Base-by-base conservation (phyloP, 2,797 vertebrate species). In the Sebastes taczanowskii region DNA sequence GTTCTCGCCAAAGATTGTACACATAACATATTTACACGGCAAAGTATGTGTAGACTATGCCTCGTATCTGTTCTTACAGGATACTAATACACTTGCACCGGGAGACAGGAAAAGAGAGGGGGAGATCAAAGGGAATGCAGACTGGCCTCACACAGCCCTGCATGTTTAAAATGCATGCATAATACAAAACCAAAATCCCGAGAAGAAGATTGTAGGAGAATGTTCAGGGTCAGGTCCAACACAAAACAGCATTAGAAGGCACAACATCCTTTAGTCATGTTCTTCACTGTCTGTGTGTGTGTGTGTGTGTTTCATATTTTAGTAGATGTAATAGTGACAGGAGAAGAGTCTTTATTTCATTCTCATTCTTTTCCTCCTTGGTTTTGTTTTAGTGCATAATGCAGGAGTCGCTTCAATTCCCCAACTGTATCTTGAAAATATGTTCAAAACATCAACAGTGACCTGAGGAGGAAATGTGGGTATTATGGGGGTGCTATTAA, bases 141-240 rank as follows among this genome's bases (percentile, higher is more conserved):
- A 59, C 55, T 66, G 56, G 63, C 67, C 82, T 68, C 79, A 69
- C 77, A 82, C 58, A 83, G 71, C 82, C 35, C 67, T 80, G 80
- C 76, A 87, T 86, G 75, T 89, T 83, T 89, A 76, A 88, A 84
- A 80, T 7, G 60, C 78, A 88, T 91, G 75, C 81, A 90, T 88
- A 87, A 87, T 85, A 84, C 75, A 88, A 68, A 27, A 82, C 62
- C 68, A 49, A 71, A 77, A 78, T 69, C 78, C 60, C 20, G 68
- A 78, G 80, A 72, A 64, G 78, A 76, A 82, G 67, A 88, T 69
- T 72, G 84, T 78, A 20, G 32, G 35, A 72, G 74, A 82, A 79
- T 74, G 69, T 82, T 89, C 84, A 85, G 79, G 78, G 80, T 88
- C 78, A 90, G 61, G 52, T 76, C 59, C 62, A 62, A 84, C 74